Evolutionary conservation across 2,888 invertebrate species (phyloP), one percentile per base, ranked within the genome.

Genomic region (Mechanitis mazaeus): DNA sequence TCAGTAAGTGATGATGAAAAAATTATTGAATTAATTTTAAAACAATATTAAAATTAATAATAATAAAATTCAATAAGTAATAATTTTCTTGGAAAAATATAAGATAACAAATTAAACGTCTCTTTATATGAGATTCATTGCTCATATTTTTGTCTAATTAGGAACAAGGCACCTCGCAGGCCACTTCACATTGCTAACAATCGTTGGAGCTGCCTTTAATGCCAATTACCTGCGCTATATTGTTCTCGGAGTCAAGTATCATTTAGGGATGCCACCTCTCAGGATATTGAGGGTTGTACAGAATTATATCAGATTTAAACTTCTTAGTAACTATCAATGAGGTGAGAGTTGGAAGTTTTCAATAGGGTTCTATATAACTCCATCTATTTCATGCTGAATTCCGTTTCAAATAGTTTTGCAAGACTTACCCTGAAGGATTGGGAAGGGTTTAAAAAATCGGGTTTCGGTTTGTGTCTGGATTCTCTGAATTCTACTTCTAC

Each of bases 101-200:
- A 20, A 20, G 20, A 20, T 20, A 20, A 20, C 20, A 20, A 20
- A 20, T 20, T 20, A 20, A 20, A 20, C 20, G 20, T 62, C 50
- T 55, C 57, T 35, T 56, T 45, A 45, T 20, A 45, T 60, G 54
- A 38, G 60, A 53, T 31, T 63, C 56, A 47, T 61, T 58, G 54
- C 76, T 81, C 80, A 72, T 83, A 76, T 82, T 83, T 83, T 82
- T 74, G 75, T 70, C 77, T 83, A 83, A 85, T 84, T 84, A 83
- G 76, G 72, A 69, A 72, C 75, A 68, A 72, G 68, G 65, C 66
- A 68, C 63, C 65, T 71, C 71, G 71, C 69, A 70, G 70, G 64
- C 66, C 74, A 75, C 70, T 74, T 72, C 72, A 65, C 72, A 73
- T 72, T 72, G 76, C 78, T 79, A 81, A 81, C 78, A 80, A 79